Conservation (phyloP, 2,113 vertebrate genomes). For the Apus apus region DNA sequence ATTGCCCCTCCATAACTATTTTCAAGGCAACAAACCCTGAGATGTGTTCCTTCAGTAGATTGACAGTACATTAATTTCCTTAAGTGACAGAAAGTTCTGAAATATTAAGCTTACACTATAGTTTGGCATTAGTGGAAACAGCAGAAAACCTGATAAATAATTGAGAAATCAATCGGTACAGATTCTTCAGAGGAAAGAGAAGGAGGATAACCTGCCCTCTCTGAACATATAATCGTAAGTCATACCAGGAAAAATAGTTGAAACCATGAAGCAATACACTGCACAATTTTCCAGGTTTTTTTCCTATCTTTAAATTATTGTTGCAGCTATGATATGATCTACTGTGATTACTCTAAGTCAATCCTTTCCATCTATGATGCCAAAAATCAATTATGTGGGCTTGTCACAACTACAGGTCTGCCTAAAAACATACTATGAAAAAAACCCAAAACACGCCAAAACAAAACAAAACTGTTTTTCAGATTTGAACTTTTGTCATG, state of each 20-base stretch:
- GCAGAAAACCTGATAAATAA: neutral
- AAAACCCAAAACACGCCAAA: too few relatives aligned
- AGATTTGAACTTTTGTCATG: neutral
- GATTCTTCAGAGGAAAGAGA: neutral
- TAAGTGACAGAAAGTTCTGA: neutral
- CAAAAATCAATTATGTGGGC: rapidly evolving
- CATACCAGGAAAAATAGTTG: neutral
- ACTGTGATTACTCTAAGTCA: neutral
- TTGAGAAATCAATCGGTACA: neutral
- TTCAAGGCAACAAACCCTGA: neutral
- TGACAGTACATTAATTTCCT: neutral
- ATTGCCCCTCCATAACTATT: neutral
- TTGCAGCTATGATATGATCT: neutral
- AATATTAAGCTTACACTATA: neutral
- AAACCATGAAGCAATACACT: neutral
- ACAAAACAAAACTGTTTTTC: neutral
- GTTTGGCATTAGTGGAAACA: neutral
- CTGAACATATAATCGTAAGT: neutral
- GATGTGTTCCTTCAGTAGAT: neutral
- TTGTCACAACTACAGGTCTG: neutral
- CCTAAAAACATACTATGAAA: neutral
- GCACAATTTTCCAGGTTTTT: neutral
- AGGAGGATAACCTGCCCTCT: neutral
- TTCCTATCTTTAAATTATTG: neutral
- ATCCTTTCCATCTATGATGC: neutral